These are phyloP conservation scores for Atta colombica DNA, from an alignment of 1,140 invertebrate species.

Conservation along the genomic window DNA sequence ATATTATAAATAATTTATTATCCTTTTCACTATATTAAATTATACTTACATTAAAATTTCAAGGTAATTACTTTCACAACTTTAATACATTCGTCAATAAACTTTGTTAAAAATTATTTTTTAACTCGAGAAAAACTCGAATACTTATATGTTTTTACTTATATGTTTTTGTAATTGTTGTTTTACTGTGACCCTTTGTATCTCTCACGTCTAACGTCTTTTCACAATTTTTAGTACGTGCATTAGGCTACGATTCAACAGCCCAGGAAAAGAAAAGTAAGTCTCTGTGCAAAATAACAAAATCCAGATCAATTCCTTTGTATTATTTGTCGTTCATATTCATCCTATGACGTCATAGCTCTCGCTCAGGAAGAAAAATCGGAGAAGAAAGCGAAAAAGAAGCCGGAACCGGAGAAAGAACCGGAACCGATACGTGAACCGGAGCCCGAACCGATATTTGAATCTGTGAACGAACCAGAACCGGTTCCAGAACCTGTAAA, in stretches of 20 bases:
- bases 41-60: neutral
- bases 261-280: conserved; percentile 47
- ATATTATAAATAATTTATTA: no score
- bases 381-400: conserved; percentile 68
- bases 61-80: neutral
- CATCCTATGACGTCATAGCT: conserved; percentile 20
- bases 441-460: conserved; percentile 50
- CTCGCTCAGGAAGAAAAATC: conserved; percentile 50
- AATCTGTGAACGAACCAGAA: conserved; percentile 55
- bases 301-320: neutral
- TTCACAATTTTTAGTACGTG: conserved; percentile 81
- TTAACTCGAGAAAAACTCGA: no score
- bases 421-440: conserved; percentile 58
- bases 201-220: conserved; percentile 46
- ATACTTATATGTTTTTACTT: neutral
- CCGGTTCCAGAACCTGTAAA: conserved; percentile 43
- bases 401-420: conserved; percentile 52
- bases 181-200: conserved; percentile 13
- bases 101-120: neutral
- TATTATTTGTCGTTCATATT: conserved; percentile 10
- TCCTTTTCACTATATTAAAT: neutral
- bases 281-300: neutral
- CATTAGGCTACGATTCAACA: conserved; percentile 74
- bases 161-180: neutral
- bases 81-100: neutral